Evolutionary conservation across 2,113 vertebrate genomes (phyloP).

Genomic region (Siniperca knerii): DNA sequence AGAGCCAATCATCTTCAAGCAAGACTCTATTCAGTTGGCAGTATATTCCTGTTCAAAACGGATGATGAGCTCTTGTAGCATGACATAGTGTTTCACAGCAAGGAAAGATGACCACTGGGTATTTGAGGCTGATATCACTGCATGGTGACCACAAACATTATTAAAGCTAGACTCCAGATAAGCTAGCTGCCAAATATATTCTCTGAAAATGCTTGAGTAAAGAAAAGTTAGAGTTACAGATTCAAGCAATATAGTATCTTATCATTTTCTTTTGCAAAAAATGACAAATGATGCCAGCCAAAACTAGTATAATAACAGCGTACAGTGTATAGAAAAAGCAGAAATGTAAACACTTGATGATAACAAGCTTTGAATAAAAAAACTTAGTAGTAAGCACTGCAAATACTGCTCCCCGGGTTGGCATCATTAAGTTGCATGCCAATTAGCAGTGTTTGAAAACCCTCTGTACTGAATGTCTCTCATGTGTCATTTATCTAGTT

Average conservation of each 20-base stretch:
- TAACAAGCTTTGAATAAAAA: neutral
- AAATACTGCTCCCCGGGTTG: no score
- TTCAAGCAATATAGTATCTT: neutral
- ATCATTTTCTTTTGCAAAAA: neutral
- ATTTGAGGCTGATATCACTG: slow-evolving; percentile 22
- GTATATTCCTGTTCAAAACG: slow-evolving; percentile 41
- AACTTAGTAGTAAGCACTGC: neutral
- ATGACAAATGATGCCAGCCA: neutral
- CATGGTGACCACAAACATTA: slow-evolving; percentile 23
- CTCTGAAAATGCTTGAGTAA: neutral
- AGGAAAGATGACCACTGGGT: slow-evolving; percentile 10
- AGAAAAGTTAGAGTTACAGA: neutral
- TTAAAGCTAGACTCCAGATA: neutral
- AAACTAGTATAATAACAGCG: neutral
- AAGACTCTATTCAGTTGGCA: slow-evolving; percentile 10
- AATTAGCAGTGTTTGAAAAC: neutral
- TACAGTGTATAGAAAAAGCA: neutral
- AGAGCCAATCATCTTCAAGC: slow-evolving; percentile 30
- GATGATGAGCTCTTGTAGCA: slow-evolving; percentile 47
- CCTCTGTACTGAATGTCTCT: no score
- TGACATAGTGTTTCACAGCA: slow-evolving; percentile 22
- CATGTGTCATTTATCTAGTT: no score
- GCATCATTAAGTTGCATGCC: neutral
- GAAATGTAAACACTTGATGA: neutral
- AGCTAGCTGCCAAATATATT: neutral